Percentiles rank a stretch among this genome's conserved stretches.
These are phyloP conservation scores for Formica aserva DNA, from an alignment of 2,888 invertebrate genomes.

Conservation along the genomic window DNA sequence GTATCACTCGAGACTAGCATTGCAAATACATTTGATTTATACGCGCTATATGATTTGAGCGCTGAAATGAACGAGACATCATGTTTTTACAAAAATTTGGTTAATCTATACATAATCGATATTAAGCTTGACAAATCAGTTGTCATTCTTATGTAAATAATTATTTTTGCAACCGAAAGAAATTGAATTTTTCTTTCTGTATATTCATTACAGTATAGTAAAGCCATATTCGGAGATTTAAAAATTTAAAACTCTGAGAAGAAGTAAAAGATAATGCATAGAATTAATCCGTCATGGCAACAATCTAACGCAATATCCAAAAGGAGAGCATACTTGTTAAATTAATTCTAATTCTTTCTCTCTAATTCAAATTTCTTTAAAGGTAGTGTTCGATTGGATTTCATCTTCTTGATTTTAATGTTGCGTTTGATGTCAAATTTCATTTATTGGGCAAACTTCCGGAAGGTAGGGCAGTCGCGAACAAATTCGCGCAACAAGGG, in stretches of 20 bases:
- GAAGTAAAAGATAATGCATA: neutral
- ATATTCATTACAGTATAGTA: neutral
- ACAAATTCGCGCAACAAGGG: constrained; percentile 25
- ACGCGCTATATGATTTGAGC: neutral
- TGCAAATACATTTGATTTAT: constrained; percentile 15
- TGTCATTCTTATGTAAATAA: neutral
- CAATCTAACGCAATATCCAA: neutral
- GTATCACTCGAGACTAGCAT: constrained; percentile 40
- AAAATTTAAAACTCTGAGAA: neutral
- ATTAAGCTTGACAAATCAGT: neutral
- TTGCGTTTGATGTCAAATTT: neutral
- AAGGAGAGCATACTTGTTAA: neutral
- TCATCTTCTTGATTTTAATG: constrained; percentile 21
- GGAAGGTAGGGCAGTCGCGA: constrained; percentile 5
- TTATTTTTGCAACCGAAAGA: neutral
- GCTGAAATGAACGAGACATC: neutral
- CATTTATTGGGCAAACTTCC: constrained; percentile 22
- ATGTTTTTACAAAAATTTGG: neutral
- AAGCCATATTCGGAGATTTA: neutral
- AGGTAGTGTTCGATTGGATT: neutral
- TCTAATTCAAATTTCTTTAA: neutral
- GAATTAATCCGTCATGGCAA: neutral
- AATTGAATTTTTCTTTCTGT: neutral
- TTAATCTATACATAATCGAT: neutral
- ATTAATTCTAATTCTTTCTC: constrained; percentile 4